Evolutionary conservation across 2,888 invertebrate species (phyloP).

Genomic region (Muschampia plurimacula): DNA sequence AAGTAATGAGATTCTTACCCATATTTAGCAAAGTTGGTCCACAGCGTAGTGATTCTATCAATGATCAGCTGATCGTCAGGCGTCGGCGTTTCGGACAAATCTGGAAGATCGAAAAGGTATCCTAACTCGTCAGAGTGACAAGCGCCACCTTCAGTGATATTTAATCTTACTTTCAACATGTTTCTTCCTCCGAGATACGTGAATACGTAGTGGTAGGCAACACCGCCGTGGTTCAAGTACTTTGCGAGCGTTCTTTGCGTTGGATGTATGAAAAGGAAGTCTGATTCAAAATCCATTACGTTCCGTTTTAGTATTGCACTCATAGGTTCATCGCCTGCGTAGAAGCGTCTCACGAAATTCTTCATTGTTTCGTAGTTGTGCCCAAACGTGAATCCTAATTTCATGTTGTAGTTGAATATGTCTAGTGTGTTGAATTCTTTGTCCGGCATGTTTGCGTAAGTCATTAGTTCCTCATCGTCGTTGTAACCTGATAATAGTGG

Average conservation of each 20-base stretch:
- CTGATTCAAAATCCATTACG: conserved; percentile 57
- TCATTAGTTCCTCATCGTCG: conserved; percentile 53
- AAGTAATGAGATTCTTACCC: conserved; percentile 43
- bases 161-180: conserved; percentile 50
- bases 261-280: conserved; percentile 55
- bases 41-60: conserved; percentile 53
- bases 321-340: conserved; percentile 59
- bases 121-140: conserved; percentile 58
- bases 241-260: conserved; percentile 52
- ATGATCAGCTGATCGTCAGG: conserved; percentile 57
- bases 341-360: conserved; percentile 55
- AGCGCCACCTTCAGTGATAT: conserved; percentile 49
- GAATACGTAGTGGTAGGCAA: conserved; percentile 60
- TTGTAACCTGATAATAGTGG: conserved; percentile 63
- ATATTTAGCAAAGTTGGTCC: conserved; percentile 57
- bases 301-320: conserved; percentile 45
- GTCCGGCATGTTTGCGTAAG: conserved; percentile 43
- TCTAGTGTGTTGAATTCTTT: conserved; percentile 50
- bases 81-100: conserved; percentile 43
- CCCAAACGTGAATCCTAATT: conserved; percentile 10
- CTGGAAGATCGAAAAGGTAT: conserved; percentile 54
- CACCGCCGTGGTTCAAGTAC: conserved; percentile 53
- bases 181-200: conserved; percentile 62
- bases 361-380: conserved; percentile 46
- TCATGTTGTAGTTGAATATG: conserved; percentile 29